Conservation (phyloP, 64 coral and sea anemone species). For the Montipora cactus region DNA sequence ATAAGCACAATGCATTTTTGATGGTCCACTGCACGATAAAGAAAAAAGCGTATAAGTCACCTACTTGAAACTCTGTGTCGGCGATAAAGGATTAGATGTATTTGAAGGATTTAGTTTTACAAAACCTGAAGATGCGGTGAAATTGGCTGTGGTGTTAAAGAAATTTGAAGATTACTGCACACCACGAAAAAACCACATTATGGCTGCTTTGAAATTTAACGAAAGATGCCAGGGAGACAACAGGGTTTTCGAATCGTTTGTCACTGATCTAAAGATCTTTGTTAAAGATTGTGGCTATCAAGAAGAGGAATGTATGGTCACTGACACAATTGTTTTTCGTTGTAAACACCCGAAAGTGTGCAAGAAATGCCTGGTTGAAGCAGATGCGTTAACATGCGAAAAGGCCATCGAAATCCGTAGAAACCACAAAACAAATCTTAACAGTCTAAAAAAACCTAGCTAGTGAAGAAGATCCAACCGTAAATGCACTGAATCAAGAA, state of each 20-base stretch:
- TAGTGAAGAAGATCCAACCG: conserved; percentile 16
- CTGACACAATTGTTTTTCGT: conserved; percentile 34
- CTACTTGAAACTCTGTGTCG: neutral
- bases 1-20: neutral
- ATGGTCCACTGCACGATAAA: neutral
- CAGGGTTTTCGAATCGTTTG: conserved; percentile 43
- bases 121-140: neutral
- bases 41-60: neutral
- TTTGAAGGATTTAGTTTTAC: neutral
- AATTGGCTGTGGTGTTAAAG: neutral
- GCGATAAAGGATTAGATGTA: neutral
- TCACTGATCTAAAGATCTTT: conserved; percentile 56
- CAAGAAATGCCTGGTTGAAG: conserved; percentile 14
- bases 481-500: neutral
- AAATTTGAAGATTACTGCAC: conserved; percentile 21
- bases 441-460: neutral
- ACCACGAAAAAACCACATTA: neutral
- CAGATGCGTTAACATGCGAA: conserved; percentile 15
- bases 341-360: conserved; percentile 42
- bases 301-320: conserved; percentile 27
- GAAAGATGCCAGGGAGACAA: conserved; percentile 41
- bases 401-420: conserved; percentile 44
- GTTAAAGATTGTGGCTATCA: conserved; percentile 25
- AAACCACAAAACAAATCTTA: conserved; percentile 28
- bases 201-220: conserved; percentile 47